Base-by-base conservation (phyloP, 2,888 invertebrate species). In the Spodoptera exigua region DNA sequence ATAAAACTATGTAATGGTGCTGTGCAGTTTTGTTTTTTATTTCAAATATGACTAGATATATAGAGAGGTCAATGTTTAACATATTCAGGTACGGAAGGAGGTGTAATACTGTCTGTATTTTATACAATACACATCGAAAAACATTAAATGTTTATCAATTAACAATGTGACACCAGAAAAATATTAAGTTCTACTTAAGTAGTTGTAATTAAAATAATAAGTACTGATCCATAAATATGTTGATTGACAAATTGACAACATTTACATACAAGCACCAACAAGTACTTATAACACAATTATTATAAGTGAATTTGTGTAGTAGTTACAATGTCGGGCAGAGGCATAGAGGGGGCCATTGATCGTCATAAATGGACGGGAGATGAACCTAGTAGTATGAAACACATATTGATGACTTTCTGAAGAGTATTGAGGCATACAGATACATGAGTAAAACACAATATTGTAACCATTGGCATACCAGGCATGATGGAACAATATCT, bases 181-280 rank as follows among this genome's bases (percentile, higher is more conserved):
- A 39, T 9, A 44, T 16, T 35, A 13, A 14, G 9, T 37, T 61
- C 45, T 51, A 70, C 56, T 47, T 46, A 46, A 36, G 40, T 62
- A 69, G 62, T 51, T 4, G 11, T 18, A 46, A 37, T 7, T 41
- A 63, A 66, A 70, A 66, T 14, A 53, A 61, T 59, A 66, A 66
- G 56, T 62, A 66, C 47, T 14, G 43, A 44, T 49, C 49, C 49
- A 27, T 5, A 27, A 27, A 56, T 52, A 55, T 60, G 46, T 44
- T 60, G 49, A 52, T 18, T 41, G 43, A 57, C 59, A 67, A 27
- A 67, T 67, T 72, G 60, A 71, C 73, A 44, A 52, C 41, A 16
- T 32, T 55, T 69, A 52, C 55, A 58, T 71, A 72, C 58, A 75
- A 67, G 76, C 76, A 73, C 76, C 76, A 60, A 53, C 48, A 49